These are phyloP conservation scores for Lepilemur septentrionalis DNA, from an alignment of 2,797 vertebrate genomes.

Conservation along the genomic window DNA sequence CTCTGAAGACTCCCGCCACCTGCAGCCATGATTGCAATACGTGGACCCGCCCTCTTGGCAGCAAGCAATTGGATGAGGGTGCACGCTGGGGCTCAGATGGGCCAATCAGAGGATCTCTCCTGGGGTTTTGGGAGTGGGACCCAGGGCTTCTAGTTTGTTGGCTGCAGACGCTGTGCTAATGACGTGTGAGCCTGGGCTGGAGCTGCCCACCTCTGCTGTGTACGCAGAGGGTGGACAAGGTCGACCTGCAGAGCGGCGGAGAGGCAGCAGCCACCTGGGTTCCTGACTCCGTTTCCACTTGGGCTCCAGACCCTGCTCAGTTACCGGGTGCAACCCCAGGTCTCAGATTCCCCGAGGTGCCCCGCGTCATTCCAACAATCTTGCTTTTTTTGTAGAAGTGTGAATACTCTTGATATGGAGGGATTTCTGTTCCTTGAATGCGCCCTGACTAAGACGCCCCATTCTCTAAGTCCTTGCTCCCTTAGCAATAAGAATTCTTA, in stretches of 20 bases:
- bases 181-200: neutral
- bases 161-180: neutral
- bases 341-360: neutral
- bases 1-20: neutral
- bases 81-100: no score
- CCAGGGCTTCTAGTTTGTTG: no score
- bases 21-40: neutral
- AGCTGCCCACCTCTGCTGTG: neutral
- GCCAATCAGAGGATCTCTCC: neutral
- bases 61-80: neutral
- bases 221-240: neutral
- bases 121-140: neutral
- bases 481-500: neutral
- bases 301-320: neutral
- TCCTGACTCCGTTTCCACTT: neutral
- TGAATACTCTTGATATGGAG: neutral
- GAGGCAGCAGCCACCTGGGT: neutral
- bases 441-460: neutral
- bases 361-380: neutral
- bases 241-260: neutral
- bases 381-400: neutral
- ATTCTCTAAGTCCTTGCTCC: neutral
- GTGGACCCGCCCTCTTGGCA: fast-evolving
- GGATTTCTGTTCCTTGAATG: neutral
- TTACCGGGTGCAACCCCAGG: neutral